Conservation (phyloP, 35 echinoderm and acorn worm species). For the Patiria miniata region DNA sequence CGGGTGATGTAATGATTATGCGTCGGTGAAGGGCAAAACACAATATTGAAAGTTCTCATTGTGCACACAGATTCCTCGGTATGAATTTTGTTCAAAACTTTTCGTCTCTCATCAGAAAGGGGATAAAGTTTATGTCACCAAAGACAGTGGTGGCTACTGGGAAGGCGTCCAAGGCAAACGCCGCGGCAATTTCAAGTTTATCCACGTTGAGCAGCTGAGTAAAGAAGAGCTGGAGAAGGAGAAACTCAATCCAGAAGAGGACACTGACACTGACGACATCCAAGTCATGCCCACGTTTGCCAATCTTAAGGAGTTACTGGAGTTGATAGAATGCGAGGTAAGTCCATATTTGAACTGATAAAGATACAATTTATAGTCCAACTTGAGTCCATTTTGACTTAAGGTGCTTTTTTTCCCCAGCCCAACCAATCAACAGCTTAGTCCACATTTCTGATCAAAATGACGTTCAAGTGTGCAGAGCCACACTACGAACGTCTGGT, state of each 20-base stretch:
- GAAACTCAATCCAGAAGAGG: not conserved
- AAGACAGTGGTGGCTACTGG: slow-evolving; percentile 40
- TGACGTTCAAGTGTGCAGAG: too few relatives aligned
- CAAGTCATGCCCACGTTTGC: slow-evolving; percentile 26
- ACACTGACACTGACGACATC: not conserved
- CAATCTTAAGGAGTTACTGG: slow-evolving; percentile 39
- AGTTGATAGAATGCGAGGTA: slow-evolving; percentile 48
- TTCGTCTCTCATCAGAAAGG: slow-evolving; percentile 14
- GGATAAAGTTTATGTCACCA: slow-evolving; percentile 38
- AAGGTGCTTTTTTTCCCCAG: too few relatives aligned
- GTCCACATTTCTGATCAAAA: too few relatives aligned
- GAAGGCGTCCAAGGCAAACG: slow-evolving; percentile 41
- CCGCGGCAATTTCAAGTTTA: slow-evolving; percentile 51
- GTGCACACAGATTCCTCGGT: too few relatives aligned
- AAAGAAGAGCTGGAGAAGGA: slow-evolving; percentile 21
- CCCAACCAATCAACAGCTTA: too few relatives aligned
- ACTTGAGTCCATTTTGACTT: too few relatives aligned
- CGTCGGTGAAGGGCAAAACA: too few relatives aligned
- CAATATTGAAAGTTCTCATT: too few relatives aligned
- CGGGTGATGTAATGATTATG: too few relatives aligned
- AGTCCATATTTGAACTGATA: not conserved
- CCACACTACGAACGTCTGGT: too few relatives aligned
- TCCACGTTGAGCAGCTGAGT: slow-evolving; percentile 28
- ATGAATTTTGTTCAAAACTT: not conserved
- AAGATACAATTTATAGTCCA: too few relatives aligned